These are phyloP conservation scores for Euura saliciscinereae DNA, from an alignment of 1,140 invertebrate genomes.

Conservation along the genomic window DNA sequence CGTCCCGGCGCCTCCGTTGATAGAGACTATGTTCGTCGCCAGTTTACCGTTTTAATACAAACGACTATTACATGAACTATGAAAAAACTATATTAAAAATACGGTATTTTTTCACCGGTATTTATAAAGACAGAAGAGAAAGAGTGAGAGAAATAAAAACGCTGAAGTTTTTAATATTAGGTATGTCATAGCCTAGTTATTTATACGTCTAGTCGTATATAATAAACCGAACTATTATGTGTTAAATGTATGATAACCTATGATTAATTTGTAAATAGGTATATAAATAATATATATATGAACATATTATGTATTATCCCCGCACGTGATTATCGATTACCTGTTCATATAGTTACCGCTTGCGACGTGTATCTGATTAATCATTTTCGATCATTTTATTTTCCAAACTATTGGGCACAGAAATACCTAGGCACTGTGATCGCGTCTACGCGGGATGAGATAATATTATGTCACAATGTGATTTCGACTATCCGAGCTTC, in stretches of 20 bases:
- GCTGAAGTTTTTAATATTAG: not conserved
- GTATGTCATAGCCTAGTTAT: not conserved
- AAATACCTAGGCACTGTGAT: too few relatives aligned
- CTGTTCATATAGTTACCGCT: too few relatives aligned
- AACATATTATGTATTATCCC: not conserved
- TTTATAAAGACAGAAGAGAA: not conserved
- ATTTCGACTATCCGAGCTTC: not conserved
- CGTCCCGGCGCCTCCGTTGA: conserved; percentile 88
- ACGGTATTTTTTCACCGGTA: not conserved
- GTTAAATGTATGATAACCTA: too few relatives aligned
- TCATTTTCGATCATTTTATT: too few relatives aligned
- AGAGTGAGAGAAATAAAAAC: not conserved
- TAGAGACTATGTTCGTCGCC: conserved; percentile 94
- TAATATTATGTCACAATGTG: not conserved
- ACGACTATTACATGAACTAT: not conserved
- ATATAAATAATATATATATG: too few relatives aligned
- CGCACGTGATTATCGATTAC: too few relatives aligned
- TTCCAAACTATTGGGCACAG: too few relatives aligned
- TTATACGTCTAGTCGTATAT: too few relatives aligned
- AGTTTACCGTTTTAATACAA: conserved; percentile 85
- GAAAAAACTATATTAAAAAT: not conserved
- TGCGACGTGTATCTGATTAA: too few relatives aligned
- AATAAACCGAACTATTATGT: too few relatives aligned
- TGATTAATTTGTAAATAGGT: too few relatives aligned
- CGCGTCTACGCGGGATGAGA: too few relatives aligned